Evolutionary conservation across 2,113 vertebrate species (phyloP).

Genomic region (Burhinus oedicnemus): DNA sequence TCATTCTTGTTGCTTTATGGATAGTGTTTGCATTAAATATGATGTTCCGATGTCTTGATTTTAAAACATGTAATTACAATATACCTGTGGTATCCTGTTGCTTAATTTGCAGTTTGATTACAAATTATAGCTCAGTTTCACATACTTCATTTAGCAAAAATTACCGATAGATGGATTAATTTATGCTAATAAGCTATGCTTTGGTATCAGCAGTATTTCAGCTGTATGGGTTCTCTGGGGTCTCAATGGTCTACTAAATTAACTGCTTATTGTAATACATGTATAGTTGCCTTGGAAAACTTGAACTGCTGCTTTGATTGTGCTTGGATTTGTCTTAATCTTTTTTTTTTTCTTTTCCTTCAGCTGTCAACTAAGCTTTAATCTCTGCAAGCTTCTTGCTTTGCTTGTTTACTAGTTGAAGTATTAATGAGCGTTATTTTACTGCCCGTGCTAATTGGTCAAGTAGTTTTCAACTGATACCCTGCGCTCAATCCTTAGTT

Average conservation of each 20-base stretch:
- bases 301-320: constrained; percentile 22
- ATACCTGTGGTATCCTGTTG: not conserved
- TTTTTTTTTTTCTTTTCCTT: not conserved
- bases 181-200: constrained; percentile 42
- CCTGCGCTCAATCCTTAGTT: not conserved
- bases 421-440: constrained; percentile 17
- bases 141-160: constrained; percentile 32
- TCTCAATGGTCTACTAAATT: constrained; percentile 20
- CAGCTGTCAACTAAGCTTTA: constrained; percentile 52
- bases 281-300: constrained; percentile 34
- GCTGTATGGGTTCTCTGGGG: constrained; percentile 2
- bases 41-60: not conserved
- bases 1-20: not conserved
- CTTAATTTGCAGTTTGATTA: constrained; percentile 15
- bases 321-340: constrained; percentile 36
- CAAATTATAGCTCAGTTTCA: not conserved
- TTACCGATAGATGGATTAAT: constrained; percentile 11
- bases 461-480: not conserved
- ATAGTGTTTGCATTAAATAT: not conserved
- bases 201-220: not conserved
- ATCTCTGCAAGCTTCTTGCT: constrained; percentile 44
- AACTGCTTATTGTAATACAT: constrained; percentile 16
- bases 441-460: not conserved
- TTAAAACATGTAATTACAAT: not conserved
- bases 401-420: constrained; percentile 38